Base-by-base conservation (phyloP, 2,888 invertebrate genomes). In the Pristionchus arcanus region DNA sequence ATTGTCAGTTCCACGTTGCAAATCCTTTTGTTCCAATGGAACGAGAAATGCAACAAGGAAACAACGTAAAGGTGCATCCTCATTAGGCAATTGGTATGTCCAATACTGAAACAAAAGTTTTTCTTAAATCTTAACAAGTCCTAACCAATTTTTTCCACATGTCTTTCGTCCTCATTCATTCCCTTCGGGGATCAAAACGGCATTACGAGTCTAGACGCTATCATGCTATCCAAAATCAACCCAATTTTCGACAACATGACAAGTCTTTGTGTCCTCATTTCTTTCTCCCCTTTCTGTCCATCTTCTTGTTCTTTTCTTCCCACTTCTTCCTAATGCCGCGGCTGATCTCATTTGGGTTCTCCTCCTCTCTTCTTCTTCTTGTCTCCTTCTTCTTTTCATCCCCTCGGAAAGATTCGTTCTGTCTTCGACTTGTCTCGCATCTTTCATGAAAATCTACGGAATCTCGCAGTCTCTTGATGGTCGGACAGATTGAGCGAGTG, bases 321-420 rank as follows among this genome's bases (percentile, higher is more conserved):
- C 71, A 34, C 34, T 53, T 25, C 49, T 4, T 3, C 28, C 28
- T 25, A 53, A 55, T 34, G 19, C 53, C 31, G 49, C 83, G 83
- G 2, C 74, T 77, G 74, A 77, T 77, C 74, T 77, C 74, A 77
- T 77, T 77, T 77, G 42, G 74, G 34, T 77, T 77, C 74, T 34
- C 31, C 34, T 19, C 31, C 34, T n/a, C 34, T 71, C 71, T 16
- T 34, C 31, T 19, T 25, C 68, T 68, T 28, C 28, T 28, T 19
- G 13, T 63, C 63, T 7, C 21, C n/a, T 21, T 63, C 63, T 68
- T 28, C 68, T 74, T 74, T 21, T 74, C 34, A 1, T 19, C 74
- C 5, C 34, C 34, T 74, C 74, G 66, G 66, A 68, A 68, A 34
- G 68, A 68, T 68, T 77, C 74, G 74, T 77, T 77, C 74, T 28